phyloP scores from a whole-genome alignment of 2,797 vertebrate species.

The Ciconia nigra region DNA sequence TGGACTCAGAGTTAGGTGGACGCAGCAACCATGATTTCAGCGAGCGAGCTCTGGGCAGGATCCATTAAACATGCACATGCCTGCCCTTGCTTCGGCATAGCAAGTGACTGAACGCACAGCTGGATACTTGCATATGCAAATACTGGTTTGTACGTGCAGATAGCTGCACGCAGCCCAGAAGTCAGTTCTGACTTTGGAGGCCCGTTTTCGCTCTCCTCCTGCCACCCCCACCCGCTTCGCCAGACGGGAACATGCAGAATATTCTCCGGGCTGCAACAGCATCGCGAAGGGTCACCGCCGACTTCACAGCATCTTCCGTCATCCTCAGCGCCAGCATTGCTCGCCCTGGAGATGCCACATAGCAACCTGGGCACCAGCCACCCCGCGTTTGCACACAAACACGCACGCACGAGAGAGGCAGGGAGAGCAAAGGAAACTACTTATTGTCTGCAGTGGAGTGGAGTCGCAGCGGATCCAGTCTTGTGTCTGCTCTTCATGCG shows the following conservation, averaged over 20 bases:
- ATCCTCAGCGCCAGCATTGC: neutral
- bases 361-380: neutral
- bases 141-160: neutral
- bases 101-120: neutral
- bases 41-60: neutral
- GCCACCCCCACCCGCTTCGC: neutral
- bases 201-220: neutral
- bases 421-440: neutral
- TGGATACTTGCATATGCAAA: slow-evolving; percentile 33
- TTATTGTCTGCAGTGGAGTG: neutral
- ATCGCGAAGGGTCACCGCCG: fast-evolving
- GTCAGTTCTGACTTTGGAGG: neutral
- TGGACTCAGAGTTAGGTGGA: neutral
- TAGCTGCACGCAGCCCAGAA: neutral
- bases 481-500: slow-evolving; percentile 44
- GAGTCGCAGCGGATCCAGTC: neutral
- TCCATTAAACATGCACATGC: neutral
- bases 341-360: neutral
- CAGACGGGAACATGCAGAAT: neutral
- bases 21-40: neutral
- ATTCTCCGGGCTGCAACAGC: neutral
- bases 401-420: neutral
- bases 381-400: neutral
- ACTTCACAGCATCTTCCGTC: neutral
- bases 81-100: neutral